A percentile compares a stretch with the other conserved stretches of the same genome.
phyloP scores from a whole-genome alignment of 1,140 invertebrate genomes.

The Trinorchestia longiramus region DNA sequence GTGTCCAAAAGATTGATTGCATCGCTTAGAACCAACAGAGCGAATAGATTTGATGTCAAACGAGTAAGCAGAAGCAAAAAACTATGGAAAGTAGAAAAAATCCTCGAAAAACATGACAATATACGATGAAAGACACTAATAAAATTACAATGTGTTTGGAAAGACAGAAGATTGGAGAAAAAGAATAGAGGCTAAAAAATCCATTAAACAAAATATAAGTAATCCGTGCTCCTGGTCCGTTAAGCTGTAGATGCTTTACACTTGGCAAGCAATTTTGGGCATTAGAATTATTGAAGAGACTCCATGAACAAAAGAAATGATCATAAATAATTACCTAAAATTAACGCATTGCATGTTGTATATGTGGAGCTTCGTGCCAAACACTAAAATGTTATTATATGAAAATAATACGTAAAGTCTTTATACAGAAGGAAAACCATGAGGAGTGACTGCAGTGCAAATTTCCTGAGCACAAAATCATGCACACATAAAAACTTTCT shows the following conservation, averaged over 20 bases:
- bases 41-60: background rate
- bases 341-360: background rate
- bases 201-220: background rate
- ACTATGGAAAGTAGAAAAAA: background rate
- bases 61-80: constrained; percentile 24
- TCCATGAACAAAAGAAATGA: background rate
- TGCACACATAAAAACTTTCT: background rate
- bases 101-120: background rate
- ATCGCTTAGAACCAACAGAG: constrained; percentile 9
- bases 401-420: background rate
- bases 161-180: background rate
- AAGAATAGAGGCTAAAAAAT: background rate
- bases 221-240: too few relatives aligned
- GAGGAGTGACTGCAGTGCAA: background rate
- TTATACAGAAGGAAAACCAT: background rate
- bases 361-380: background rate
- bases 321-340: background rate
- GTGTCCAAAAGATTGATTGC: constrained; percentile 13
- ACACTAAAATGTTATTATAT: background rate
- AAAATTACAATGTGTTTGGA: background rate
- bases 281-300: background rate
- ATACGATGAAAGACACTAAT: background rate
- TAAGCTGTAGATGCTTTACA: background rate
- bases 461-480: background rate
- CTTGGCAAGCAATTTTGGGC: background rate